Conservation (phyloP, 2,113 vertebrate species). For the Agelaius tricolor region DNA sequence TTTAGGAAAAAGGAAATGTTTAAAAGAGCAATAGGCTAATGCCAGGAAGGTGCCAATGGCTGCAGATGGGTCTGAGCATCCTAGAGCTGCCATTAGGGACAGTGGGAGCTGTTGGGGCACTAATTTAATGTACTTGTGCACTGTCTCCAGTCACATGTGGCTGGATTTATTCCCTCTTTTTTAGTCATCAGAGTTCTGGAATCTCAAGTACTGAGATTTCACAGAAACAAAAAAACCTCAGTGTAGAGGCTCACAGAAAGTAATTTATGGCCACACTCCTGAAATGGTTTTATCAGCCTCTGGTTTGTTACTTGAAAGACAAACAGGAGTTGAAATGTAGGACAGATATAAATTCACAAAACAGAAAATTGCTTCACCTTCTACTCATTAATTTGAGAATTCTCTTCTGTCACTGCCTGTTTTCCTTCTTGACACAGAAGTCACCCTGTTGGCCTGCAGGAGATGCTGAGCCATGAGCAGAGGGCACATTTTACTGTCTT, state of each 20-base stretch:
- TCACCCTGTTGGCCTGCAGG: neutral
- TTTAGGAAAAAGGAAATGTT: neutral
- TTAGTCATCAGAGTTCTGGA: neutral
- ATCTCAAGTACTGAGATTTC: neutral
- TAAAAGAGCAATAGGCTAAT: neutral
- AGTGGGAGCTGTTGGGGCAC: neutral
- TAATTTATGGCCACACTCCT: neutral
- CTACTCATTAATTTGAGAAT: neutral
- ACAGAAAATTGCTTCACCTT: neutral
- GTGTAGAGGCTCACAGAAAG: neutral
- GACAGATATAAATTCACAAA: neutral
- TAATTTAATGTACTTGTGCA: neutral
- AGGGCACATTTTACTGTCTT: neutral
- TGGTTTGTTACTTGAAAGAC: neutral
- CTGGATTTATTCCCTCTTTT: neutral
- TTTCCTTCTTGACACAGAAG: neutral
- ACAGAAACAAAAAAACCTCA: neutral
- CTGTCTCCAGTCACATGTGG: neutral
- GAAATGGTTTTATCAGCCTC: neutral
- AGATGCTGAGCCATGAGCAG: neutral
- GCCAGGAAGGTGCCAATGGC: neutral
- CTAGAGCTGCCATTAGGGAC: neutral
- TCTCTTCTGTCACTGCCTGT: neutral
- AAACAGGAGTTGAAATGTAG: neutral
- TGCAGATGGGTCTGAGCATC: neutral